Evolutionary conservation across 2,797 vertebrate species (phyloP), one percentile per base, ranked within the genome.

Genomic region (Muraenolepis orangiensis): DNA sequence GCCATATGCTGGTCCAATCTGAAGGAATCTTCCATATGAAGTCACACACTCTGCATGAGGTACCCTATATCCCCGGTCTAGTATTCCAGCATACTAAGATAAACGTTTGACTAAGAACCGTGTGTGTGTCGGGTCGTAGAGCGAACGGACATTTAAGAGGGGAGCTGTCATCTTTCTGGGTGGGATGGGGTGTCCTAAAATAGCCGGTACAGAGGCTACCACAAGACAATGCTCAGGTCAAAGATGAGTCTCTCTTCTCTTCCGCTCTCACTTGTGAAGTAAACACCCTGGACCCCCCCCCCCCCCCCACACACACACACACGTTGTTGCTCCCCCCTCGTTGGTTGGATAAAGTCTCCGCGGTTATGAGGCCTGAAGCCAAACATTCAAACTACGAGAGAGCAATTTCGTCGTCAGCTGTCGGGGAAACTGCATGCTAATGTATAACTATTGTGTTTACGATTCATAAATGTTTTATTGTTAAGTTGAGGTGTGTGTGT

Each of bases 201-300:
- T 92, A 93, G 89, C 87, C 64, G 32, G 74, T 87, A 82, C 82
- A 87, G 86, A 89, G 82, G 84, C 88, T 87, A 81, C 80, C 82
- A 85, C 83, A 81, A 91, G 90, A 93, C 91, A 93, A 92, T 93
- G 87, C 87, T 78, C 29, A 72, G 92, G 92, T 91, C 91, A 93
- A 91, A 91, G 90, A 92, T 91, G 91, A 92, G 84, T 87, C 85
- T 26, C 82, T 86, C 86, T 81, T 78, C 83, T 88, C 81, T 92
- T 92, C 90, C 91, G 89, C 89, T 92, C 89, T 89, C 82, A 85
- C 83, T 89, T 80, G 81, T 85, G 82, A 91, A 89, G 89, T 92
- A 92, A 92, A 93, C 80, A 79, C 75, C 87, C 75, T 76, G 75
- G 72, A 64, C 87, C 80, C 87, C 89, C 84, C 84, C 77, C 88